phyloP scores from a whole-genome alignment of 2,888 invertebrate genomes.

The Arctia plantaginis region DNA sequence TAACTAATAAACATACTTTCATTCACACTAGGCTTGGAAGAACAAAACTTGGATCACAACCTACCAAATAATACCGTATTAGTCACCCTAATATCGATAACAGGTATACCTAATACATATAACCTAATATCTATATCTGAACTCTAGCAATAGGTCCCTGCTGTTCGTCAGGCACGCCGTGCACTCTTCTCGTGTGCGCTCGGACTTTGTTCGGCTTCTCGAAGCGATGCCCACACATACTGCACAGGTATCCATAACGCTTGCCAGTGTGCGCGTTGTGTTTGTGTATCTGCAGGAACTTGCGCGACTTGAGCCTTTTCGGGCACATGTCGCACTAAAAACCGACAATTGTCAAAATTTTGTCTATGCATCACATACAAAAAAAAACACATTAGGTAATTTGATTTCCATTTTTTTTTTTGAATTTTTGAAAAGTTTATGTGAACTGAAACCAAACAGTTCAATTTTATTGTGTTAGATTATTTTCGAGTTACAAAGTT shows the following conservation, averaged over 20 bases:
- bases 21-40: background rate
- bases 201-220: slow-evolving; percentile 83
- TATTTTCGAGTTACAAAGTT: too few relatives aligned
- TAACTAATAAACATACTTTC: too few relatives aligned
- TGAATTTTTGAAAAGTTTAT: too few relatives aligned
- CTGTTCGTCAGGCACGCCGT: slow-evolving; percentile 72
- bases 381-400: too few relatives aligned
- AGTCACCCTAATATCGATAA: background rate
- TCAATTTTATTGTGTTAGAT: too few relatives aligned
- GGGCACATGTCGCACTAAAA: slow-evolving; percentile 80
- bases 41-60: background rate
- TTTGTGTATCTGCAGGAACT: slow-evolving; percentile 81
- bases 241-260: slow-evolving; percentile 76
- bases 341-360: background rate
- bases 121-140: slow-evolving; percentile 55
- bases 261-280: slow-evolving; percentile 81
- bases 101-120: background rate
- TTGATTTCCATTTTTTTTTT: too few relatives aligned
- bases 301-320: slow-evolving; percentile 77
- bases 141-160: slow-evolving; percentile 73
- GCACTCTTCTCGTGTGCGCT: slow-evolving; percentile 74
- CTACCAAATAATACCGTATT: background rate
- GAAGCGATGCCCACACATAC: slow-evolving; percentile 76
- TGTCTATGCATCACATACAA: background rate
- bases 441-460: too few relatives aligned